These are phyloP conservation scores for Leptopilina drosophilae DNA, from an alignment of 2,888 invertebrate species.

Conservation along the genomic window DNA sequence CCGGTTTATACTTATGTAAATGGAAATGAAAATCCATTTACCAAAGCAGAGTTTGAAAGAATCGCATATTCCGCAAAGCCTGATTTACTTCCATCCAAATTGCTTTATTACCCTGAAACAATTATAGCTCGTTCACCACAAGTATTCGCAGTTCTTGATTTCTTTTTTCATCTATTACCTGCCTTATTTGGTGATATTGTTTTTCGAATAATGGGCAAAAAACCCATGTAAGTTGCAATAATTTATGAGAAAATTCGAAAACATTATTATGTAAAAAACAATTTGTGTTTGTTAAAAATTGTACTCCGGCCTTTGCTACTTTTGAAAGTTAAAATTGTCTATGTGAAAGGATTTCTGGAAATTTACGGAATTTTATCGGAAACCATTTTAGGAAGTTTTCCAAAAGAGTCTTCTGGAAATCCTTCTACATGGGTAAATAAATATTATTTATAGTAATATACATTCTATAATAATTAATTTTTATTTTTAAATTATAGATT, in stretches of 20 bases:
- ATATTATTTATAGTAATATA: too few relatives aligned
- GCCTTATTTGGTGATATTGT: constrained; percentile 8
- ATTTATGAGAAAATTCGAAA: too few relatives aligned
- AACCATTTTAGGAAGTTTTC: too few relatives aligned
- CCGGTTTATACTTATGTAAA: constrained; percentile 10
- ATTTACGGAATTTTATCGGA: too few relatives aligned
- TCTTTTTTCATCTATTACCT: neutral
- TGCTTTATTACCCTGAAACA: neutral
- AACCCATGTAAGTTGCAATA: constrained; percentile 7
- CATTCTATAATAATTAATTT: neutral
- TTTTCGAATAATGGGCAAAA: constrained; percentile 2
- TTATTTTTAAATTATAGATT: constrained; percentile 75
- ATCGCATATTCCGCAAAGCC: neutral
- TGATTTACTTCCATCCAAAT: neutral
- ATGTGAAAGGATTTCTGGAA: too few relatives aligned
- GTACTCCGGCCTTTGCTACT: too few relatives aligned
- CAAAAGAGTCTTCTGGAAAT: too few relatives aligned
- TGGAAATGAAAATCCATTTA: neutral
- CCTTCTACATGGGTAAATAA: too few relatives aligned
- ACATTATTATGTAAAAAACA: too few relatives aligned
- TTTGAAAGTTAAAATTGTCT: too few relatives aligned
- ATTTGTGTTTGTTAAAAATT: too few relatives aligned
- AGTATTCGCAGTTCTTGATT: neutral
- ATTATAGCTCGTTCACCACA: neutral
- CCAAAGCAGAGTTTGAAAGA: neutral